Base-by-base conservation (phyloP, 2,888 invertebrate genomes). In the Sussaba pulchella region DNA sequence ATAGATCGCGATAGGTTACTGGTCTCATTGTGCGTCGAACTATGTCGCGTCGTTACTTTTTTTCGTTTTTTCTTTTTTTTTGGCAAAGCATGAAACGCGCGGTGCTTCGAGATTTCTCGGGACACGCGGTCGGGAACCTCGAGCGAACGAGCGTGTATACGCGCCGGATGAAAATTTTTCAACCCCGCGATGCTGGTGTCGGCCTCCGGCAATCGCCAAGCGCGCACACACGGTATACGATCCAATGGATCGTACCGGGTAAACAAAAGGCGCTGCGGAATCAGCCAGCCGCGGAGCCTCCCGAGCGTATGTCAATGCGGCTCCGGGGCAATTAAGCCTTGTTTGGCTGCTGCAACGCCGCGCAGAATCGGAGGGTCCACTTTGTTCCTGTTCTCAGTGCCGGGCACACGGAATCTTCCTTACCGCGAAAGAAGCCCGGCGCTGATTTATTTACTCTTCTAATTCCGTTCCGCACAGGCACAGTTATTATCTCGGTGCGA, bases 291-390 rank as follows among this genome's bases (percentile, higher is more conserved):
- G 85, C 81, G 82, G 76, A 73, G 57, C 31, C 31, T 64, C 71
- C 69, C 78, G 78, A 82, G 82, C 85, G 85, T 85, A 87, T 88
- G 88, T 89, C 89, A 87, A 89, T 89, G 86, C 85, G 76, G 81
- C 31, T 31, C 82, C 72, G 39, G 45, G 84, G 89, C 89, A 89
- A 89, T 89, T 89, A 89, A 89, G 86, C 88, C 89, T 87, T 89
- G 88, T 89, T 88, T 89, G 89, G 88, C 84, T 64, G 82, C n/a
- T n/a, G 31, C 79, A 83, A 67, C 73, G 70, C 52, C 84, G 79
- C 74, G 82, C 59, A 36, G 47, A 52, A 50, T 61, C 50, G 26
- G 41, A 61, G 39, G 66, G 14, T 72, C 75, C 80, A 80, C 82
- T 79, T 80, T 82, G 80, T 76, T 73, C 54, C 70, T 66, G 63